Conservation (phyloP, 2,888 invertebrate species). For the Agrotis puta region DNA sequence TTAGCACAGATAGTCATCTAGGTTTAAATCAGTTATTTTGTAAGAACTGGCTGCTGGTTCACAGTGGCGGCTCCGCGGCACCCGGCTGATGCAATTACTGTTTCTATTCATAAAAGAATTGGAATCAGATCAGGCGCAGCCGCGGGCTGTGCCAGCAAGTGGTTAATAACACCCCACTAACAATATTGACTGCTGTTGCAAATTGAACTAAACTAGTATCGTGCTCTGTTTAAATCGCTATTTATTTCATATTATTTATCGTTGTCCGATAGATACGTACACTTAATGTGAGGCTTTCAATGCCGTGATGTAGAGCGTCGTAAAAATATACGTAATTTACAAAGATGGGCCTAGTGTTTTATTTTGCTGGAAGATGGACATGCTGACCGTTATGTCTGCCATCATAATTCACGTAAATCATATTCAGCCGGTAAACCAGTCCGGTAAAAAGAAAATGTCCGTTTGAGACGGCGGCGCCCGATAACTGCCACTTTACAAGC, state of each 20-base stretch:
- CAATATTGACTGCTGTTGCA: slow-evolving; percentile 86
- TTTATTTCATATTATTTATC: slow-evolving; percentile 80
- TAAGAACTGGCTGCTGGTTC: slow-evolving; percentile 75
- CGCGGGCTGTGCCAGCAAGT: slow-evolving; percentile 80
- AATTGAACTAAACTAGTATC: slow-evolving; percentile 85
- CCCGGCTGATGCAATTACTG: slow-evolving; percentile 83
- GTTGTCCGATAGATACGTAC: slow-evolving; percentile 66
- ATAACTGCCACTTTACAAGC: slow-evolving; percentile 60
- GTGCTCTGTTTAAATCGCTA: slow-evolving; percentile 83
- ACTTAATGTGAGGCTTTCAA: slow-evolving; percentile 66
- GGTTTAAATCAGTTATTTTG: slow-evolving; percentile 83
- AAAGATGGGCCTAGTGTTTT: slow-evolving; percentile 59
- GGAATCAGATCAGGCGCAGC: slow-evolving; percentile 84
- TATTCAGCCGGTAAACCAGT: slow-evolving; percentile 73
- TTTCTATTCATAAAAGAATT: slow-evolving; percentile 88
- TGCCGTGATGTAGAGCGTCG: slow-evolving; percentile 64
- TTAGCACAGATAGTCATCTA: slow-evolving; percentile 81
- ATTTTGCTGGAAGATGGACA: slow-evolving; percentile 61
- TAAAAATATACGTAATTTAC: slow-evolving; percentile 68
- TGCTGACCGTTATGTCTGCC: slow-evolving; percentile 72
- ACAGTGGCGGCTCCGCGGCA: slow-evolving; percentile 68
- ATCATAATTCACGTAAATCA: slow-evolving; percentile 77
- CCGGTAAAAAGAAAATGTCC: slow-evolving; percentile 72
- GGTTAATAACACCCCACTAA: slow-evolving; percentile 87
- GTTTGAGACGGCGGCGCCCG: slow-evolving; percentile 44